phyloP scores from a whole-genome alignment of 2,113 vertebrate genomes.

The Synchiropus splendidus region DNA sequence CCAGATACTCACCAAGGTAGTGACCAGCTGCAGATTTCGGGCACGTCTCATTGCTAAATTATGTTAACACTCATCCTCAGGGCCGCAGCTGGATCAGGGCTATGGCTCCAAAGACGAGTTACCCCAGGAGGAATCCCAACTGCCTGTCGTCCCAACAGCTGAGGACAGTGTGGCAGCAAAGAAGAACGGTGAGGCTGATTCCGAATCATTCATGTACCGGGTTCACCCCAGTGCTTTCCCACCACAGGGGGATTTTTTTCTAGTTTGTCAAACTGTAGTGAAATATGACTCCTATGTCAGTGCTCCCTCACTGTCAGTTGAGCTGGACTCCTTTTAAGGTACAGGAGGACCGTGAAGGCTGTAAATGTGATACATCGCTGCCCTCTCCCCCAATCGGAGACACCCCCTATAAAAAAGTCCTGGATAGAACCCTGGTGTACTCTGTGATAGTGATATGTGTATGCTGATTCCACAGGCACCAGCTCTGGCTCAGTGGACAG shows the following conservation, averaged over 20 bases:
- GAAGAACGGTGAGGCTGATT: slow-evolving; percentile 6
- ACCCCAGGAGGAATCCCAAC: slow-evolving; percentile 60
- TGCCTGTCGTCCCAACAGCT: slow-evolving; percentile 27
- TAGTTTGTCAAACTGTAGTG: too few species aligned
- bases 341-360: too few species aligned
- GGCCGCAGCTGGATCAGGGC: slow-evolving; percentile 79
- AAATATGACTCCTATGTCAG: too few species aligned
- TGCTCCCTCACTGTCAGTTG: too few species aligned
- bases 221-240: background rate
- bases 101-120: slow-evolving; percentile 87
- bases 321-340: too few species aligned
- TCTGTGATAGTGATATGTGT: background rate
- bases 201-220: too few species aligned
- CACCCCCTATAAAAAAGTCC: too few species aligned
- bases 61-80: slow-evolving; percentile 23
- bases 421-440: too few species aligned
- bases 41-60: background rate
- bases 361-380: too few species aligned
- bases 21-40: too few species aligned
- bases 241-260: too few species aligned
- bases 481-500: slow-evolving; percentile 59
- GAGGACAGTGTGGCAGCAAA: slow-evolving; percentile 23
- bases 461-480: slow-evolving; percentile 33
- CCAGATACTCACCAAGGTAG: slow-evolving; percentile 79
- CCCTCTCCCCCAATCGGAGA: too few species aligned